phyloP scores from a whole-genome alignment of 2,888 invertebrate genomes.

The Brenthis hecate region DNA sequence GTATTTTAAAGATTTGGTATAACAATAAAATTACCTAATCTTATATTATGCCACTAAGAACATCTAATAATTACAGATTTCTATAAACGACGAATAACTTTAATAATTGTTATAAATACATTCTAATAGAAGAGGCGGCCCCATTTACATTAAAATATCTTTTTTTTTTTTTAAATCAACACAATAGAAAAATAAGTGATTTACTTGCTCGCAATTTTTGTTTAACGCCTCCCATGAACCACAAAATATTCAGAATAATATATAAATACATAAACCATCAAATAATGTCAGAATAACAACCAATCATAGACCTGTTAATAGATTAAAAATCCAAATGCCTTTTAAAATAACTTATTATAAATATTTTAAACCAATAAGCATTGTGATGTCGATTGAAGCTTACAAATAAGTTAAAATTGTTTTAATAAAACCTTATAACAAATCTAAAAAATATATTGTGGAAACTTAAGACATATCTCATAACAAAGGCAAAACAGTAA shows the following conservation, averaged over 20 bases:
- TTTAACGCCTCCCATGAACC: conserved; percentile 5
- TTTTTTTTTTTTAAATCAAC: conserved; percentile 25
- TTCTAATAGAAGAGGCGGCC: conserved; percentile 75
- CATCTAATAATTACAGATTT: conserved; percentile 67
- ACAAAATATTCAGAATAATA: conserved; percentile 1
- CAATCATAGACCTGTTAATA: background rate
- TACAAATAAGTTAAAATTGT: conserved; percentile 15
- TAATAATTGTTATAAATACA: conserved; percentile 54
- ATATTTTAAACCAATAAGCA: conserved; percentile 4
- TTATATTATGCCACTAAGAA: conserved; percentile 58
- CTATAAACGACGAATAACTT: conserved; percentile 54
- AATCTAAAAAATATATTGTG: conserved; percentile 14
- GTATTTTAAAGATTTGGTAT: conserved; percentile 68
- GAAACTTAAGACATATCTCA: conserved; percentile 9
- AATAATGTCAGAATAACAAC: background rate
- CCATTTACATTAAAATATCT: conserved; percentile 67
- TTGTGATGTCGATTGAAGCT: conserved; percentile 16
- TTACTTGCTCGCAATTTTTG: conserved; percentile 14
- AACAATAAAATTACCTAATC: conserved; percentile 62
- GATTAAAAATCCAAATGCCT: background rate
- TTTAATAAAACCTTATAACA: conserved; percentile 22
- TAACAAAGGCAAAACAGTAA: conserved; percentile 25
- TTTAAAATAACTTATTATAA: conserved; percentile 4
- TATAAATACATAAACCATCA: background rate
- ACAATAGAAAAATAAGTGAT: conserved; percentile 15